Base-by-base conservation (phyloP, 2,797 vertebrate species). In the Eleutherodactylus coqui region DNA sequence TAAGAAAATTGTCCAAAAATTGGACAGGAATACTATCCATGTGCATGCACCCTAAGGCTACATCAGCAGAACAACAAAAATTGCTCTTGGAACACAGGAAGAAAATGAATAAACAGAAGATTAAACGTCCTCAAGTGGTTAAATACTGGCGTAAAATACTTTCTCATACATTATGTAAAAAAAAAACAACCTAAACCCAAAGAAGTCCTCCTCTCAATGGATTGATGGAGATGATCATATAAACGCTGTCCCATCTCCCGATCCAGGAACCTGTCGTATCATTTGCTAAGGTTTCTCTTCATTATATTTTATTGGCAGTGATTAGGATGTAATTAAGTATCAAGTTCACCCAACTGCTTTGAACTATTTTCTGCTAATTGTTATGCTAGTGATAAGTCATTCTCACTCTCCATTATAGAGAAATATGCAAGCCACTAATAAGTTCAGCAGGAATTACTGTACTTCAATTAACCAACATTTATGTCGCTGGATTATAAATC, bases 391-490 rank as follows among this genome's bases (percentile, higher is more conserved):
- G 29, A 81, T 62, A 81, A 86, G 85, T 75, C 69, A 81, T 81
- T 41, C 16, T 29, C 21, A 29, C 32, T 81, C 67, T 64, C 69
- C 32, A 75, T 81, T 75, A 62, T 21, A 24, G 43, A 75, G 69
- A 75, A 86, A 49, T 62, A 81, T 81, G 69, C 53, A 64, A 85
- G 19, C 6, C 67, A 73, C 43, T 75, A 86, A 64, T 81, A 75
- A 64, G 49, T 79, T 79, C 75, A 45, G 53, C 34, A 75, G 78
- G 81, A 81, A 81, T 75, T 47, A 85, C n/a, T n/a, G n/a, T n/a
- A n/a, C 76, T 80, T 62, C 84, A 85, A 75, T 75, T 81, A 86
- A 51, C 78, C 13, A 45, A 75, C 69, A 81, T 81, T 75, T 64
- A 75, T 64, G 43, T 41, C 24, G 13, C 19, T 24, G 14, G 69